Conservation (phyloP, 2,797 vertebrate genomes). For the Anabas testudineus region DNA sequence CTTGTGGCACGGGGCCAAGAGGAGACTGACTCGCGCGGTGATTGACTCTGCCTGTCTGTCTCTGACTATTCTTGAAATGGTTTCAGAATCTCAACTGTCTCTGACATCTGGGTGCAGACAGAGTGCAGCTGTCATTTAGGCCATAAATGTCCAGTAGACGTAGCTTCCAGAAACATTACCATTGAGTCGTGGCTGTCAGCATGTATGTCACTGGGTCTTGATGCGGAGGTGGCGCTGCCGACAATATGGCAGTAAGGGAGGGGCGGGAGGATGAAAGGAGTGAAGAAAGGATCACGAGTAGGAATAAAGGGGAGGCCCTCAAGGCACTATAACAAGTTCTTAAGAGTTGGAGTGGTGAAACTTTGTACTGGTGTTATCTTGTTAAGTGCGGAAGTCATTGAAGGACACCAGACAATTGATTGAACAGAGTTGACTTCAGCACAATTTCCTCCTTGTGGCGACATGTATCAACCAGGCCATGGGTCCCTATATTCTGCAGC, state of each 20-base stretch:
- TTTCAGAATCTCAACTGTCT: constrained; percentile 34
- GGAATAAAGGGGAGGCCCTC: constrained; percentile 34
- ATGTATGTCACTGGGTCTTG: constrained; percentile 43
- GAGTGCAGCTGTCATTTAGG: constrained; percentile 73
- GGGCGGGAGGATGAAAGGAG: constrained; percentile 17
- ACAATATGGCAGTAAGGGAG: constrained; percentile 34
- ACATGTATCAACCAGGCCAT: constrained; percentile 77
- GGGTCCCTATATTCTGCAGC: constrained; percentile 73
- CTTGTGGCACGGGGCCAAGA: constrained; percentile 44
- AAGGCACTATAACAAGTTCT: constrained; percentile 63
- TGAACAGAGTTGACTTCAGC: constrained; percentile 89
- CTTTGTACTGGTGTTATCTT: constrained; percentile 59
- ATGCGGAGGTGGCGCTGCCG: constrained; percentile 47
- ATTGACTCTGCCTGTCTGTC: constrained; percentile 2
- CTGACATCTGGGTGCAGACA: constrained; percentile 52
- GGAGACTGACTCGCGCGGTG: constrained; percentile 12
- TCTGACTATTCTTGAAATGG: constrained; percentile 37
- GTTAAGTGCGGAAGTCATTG: constrained; percentile 70
- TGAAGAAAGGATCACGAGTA: neutral
- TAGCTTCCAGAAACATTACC: constrained; percentile 60
- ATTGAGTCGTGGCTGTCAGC: constrained; percentile 65
- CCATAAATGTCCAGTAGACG: constrained; percentile 63
- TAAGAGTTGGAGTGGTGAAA: constrained; percentile 48
- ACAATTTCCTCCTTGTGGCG: constrained; percentile 86
- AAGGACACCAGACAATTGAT: constrained; percentile 81